Evolutionary conservation across 2,113 vertebrate genomes (phyloP), one percentile per base, ranked within the genome.

Genomic region (Romanogobio albipinnatus): DNA sequence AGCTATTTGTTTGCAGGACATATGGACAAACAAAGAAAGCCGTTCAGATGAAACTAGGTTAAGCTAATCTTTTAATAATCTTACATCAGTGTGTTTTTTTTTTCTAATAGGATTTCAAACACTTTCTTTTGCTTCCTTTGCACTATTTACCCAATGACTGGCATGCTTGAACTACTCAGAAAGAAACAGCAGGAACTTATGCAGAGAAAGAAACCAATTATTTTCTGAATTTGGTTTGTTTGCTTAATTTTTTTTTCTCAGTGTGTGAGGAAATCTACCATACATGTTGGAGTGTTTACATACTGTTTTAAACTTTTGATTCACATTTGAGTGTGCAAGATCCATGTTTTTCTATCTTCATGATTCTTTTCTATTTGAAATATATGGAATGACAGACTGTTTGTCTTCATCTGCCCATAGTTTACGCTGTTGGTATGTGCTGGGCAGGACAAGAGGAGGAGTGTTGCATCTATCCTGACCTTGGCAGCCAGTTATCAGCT

Each of bases 11-110:
- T 91, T 82, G 75, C 43, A 66, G 71, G 81, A 78, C 56, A 88
- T 17, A 81, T 86, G 88, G 92, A 91, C 91, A 93, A 93, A 93
- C 91, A 92, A 91, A 91, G 90, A 81, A 45, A 9, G 83, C 33
- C 33, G 89, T 91, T 94, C 87, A 90, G 88, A 90, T 91, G 84
- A 89, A 93, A 87, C 88, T 90, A 91, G 85, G 91, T 93, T 87
- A 92, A 90, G 91, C 91, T 94, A 94, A 94, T 94, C 93, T 93
- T 93, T 92, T 94, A 94, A 94, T 94, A 94, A 92, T 91, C 90
- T 93, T 92, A 90, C 90, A 92, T 91, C 89, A 89, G 84, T 77
- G 87, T 91, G 78, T 78, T 77, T 47, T 47, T 45, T 49, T 49
- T 49, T 49, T 13, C 14, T 76, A 64, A 90, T 86, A 87, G 84